Base-by-base conservation (phyloP, 2,888 invertebrate species). In the Phlogophora meticulosa region DNA sequence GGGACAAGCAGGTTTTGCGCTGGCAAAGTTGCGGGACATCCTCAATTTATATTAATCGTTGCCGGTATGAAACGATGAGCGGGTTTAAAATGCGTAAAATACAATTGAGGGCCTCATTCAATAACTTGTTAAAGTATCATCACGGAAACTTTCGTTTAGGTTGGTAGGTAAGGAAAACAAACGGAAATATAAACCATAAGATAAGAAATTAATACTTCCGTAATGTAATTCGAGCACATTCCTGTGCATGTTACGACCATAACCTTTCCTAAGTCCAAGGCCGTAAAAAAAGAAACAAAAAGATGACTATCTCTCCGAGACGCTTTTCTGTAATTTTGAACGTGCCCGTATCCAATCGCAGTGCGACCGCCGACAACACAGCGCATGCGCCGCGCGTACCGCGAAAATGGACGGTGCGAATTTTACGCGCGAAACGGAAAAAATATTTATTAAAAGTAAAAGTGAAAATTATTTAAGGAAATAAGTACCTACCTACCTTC, bases 361-460 rank as follows among this genome's bases (percentile, higher is more conserved):
- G 89, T 89, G 79, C 69, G 80, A 76, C 68, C 66, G 76, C 67
- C 83, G 85, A 81, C 86, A 84, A 81, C 86, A 84, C 77, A 84
- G 91, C 90, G 91, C 93, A 88, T 85, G 92, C 91, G 91, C 88
- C 75, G 83, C 83, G 77, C 72, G 78, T 85, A 77, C 60, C 64
- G 62, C 78, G 73, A 90, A 86, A 85, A 91, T 91, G 92, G 85
- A 87, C 78, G 84, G 69, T 76, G 82, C 70, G 61, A 84, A 85
- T 81, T 82, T 80, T 73, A 81, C 91, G 92, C 94, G 93, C 87
- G 88, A 93, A 91, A 87, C 70, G 52, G 64, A 68, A 69, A 80
- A 68, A 48, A 61, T 65, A 73, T 52, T 70, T 56, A 38, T 38
- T 17, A 38, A 63, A 65, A 72, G 57, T 42, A 75, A 70, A 68